Base-by-base conservation (phyloP, 2,888 invertebrate species). In the Margaritifera margaritifera region DNA sequence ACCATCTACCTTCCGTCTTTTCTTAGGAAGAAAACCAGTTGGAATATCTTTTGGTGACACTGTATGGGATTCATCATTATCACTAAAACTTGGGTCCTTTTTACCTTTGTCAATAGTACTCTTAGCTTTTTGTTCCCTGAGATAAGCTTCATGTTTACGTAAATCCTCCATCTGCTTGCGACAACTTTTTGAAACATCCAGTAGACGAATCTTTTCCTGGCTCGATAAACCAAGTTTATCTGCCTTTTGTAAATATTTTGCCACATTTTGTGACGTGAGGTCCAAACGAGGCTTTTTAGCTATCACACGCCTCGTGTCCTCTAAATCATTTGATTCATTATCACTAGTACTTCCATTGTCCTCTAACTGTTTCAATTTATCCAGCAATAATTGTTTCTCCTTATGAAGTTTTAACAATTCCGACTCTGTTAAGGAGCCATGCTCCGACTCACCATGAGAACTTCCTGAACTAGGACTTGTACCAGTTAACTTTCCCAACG, bases 391-490 rank as follows among this genome's bases (percentile, higher is more conserved):
- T 53, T 84, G 82, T 75, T 89, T 88, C 73, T 89, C 84, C 66
- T 85, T 85, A 68, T 89, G 84, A 62, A 88, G 77, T 69, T 86
- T 84, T 58, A 79, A 73, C 61, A 87, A 74, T 60, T 84, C 84
- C 18, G 80, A 77, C 72, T 85, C 87, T 50, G 81, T 80, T 66
- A 92, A 91, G 84, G 92, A 92, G 80, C 93, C 93, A 53, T 92
- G 92, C 68, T 92, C 92, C 68, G 92, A 82, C 60, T 83, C 84
- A 73, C 82, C 79, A 61, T 80, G 79, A 63, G 81, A 82, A 75
- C 81, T 82, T 50, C 80, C 77, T 52, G 86, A 85, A 67, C 83
- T 82, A 25, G 83, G 83, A 65, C 82, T 84, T 59, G 81, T 79
- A 27, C 71, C 66, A 61, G 64, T 58, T 18, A 53, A 31, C 68